These are phyloP conservation scores for Netelia fuscicornis DNA, from an alignment of 2,888 invertebrate genomes.

Conservation along the genomic window DNA sequence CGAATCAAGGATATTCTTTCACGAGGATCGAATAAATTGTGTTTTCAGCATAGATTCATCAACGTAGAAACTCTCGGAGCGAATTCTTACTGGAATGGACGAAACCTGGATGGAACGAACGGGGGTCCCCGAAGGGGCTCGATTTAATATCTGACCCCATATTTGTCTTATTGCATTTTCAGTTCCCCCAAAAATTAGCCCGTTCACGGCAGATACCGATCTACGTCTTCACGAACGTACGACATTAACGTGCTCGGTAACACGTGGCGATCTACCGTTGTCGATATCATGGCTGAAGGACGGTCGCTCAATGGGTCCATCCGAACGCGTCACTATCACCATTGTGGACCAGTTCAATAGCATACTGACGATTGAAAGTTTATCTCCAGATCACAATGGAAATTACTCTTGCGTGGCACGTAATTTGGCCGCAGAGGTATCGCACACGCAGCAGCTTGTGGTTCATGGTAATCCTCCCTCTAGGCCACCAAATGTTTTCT, in stretches of 20 bases:
- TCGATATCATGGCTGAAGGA: slow-evolving; percentile 92
- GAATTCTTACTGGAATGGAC: not conserved
- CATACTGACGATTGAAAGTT: slow-evolving; percentile 91
- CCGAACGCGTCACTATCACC: slow-evolving; percentile 89
- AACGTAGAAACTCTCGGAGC: not conserved
- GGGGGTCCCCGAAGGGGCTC: not conserved
- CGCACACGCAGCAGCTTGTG: slow-evolving; percentile 90
- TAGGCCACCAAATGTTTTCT: slow-evolving; percentile 78
- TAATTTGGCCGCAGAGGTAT: slow-evolving; percentile 90
- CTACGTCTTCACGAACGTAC: slow-evolving; percentile 91
- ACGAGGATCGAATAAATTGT: not conserved
- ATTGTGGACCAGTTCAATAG: slow-evolving; percentile 92
- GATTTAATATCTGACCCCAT: slow-evolving; percentile 54
- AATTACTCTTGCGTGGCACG: slow-evolving; percentile 91
- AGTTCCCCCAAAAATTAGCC: slow-evolving; percentile 93
- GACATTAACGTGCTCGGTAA: slow-evolving; percentile 91
- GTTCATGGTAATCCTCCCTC: slow-evolving; percentile 91
- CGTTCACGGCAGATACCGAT: slow-evolving; percentile 89
- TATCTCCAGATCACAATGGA: slow-evolving; percentile 91
- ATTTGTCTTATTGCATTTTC: slow-evolving; percentile 77
- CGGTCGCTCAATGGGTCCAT: slow-evolving; percentile 88
- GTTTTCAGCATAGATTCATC: not conserved
- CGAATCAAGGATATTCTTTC: not conserved
- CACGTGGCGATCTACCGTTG: slow-evolving; percentile 91
- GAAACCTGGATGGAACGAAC: slow-evolving; percentile 3